Percentiles rank a stretch among this genome's conserved stretches.
Conservation (phyloP, 2,113 vertebrate genomes). For the Hydropotes inermis region DNA sequence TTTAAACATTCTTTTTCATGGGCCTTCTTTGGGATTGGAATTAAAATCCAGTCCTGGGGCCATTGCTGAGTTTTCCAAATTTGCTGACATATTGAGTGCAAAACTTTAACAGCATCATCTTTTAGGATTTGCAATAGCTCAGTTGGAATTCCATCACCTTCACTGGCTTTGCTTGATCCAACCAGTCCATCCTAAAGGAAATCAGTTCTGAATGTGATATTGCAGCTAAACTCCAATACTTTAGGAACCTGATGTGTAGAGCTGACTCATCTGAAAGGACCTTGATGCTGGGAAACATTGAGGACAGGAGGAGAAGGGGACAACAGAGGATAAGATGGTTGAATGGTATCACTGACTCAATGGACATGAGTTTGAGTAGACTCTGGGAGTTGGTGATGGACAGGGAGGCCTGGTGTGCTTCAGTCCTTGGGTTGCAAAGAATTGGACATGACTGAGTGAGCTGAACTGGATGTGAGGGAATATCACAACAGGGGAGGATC, state of each 20-base stretch:
- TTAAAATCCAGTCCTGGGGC: neutral
- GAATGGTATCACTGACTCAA: neutral
- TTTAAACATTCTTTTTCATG: neutral
- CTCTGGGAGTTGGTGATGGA: neutral
- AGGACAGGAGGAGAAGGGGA: neutral
- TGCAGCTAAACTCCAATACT: neutral
- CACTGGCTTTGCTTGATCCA: neutral
- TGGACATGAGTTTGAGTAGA: neutral
- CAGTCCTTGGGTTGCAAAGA: neutral
- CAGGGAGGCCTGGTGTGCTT: neutral
- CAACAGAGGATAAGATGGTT: neutral
- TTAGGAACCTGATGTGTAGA: neutral
- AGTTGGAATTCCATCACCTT: neutral
- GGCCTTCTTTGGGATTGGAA: neutral
- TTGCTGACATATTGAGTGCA: neutral
- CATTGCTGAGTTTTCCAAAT: neutral
- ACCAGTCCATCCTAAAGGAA: neutral
- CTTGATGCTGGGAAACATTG: neutral
- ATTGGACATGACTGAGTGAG: neutral
- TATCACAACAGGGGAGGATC: neutral
- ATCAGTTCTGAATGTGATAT: neutral
- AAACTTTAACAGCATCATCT: neutral
- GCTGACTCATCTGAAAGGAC: neutral
- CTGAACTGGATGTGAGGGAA: neutral
- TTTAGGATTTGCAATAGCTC: neutral